Base-by-base conservation (phyloP, 1,140 invertebrate genomes). In the Drosophila tristis region DNA sequence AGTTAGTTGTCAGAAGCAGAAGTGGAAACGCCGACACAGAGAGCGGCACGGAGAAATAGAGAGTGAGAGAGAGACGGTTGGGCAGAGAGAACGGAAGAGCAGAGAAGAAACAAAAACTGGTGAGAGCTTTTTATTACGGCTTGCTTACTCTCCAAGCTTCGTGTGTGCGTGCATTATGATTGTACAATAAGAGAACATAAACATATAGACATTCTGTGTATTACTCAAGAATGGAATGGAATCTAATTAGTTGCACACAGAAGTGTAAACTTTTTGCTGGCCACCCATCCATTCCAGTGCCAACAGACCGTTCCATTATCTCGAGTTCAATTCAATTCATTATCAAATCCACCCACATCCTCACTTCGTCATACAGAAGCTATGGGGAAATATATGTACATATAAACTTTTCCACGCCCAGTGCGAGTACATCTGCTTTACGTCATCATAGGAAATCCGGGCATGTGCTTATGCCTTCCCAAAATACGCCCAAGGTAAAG, bases 41-140 rank as follows among this genome's bases (percentile, higher is more conserved):
- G 51, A 42, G 51, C 5, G 39, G 25, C 16, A 13, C 11, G 13
- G 23, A 7, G 45, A 51, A 26, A 57, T 44, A 43, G 57, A 26
- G 31, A 39, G 26, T 62, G 60, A 50, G 49, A 16, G 60, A 58
- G 60, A 39, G 25, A 7, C 2, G 15, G 0, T n/a, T 13, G 47
- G 25, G 25, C 23, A n/a, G 42, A 56, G 47, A 16, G 29, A 47
- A 43, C 6, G 23, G 20, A 20, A 25, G 66, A 43, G 44, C 59
- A 20, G 31, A 47, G 50, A 66, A 74, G 61, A 49, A 79, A 55
- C 48, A 66, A 59, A 61, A 80, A 65, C 65, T 79, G 75, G 84
- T 87, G 82, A 86, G 82, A 87, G 82, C 71, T 78, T 87, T 68
- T 60, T 62, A 62, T 78, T 78, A 59, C 57, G 65, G 58, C 62